Base-by-base conservation (phyloP, 2,888 invertebrate species). In the Odontocolon sp. region DNA sequence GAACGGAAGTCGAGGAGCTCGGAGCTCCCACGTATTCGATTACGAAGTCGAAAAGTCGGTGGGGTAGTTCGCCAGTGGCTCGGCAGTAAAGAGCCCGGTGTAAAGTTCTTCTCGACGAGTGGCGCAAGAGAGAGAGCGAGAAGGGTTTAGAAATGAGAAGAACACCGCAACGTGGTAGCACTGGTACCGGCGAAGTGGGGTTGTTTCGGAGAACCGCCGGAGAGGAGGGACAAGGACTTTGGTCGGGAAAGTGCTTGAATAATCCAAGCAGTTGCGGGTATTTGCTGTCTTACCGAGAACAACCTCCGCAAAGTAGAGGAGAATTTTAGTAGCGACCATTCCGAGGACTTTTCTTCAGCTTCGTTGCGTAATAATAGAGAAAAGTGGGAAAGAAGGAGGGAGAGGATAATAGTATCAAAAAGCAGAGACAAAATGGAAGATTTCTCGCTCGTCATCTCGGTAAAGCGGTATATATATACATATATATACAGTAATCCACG, bases 201-300 rank as follows among this genome's bases (percentile, higher is more conserved):
- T 56, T 56, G 40, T 28, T 67, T 33, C 14, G 11, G 31, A 11
- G 33, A 59, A 28, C 42, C 2, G 14, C 1, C 21, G 45, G 50
- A 52, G 33, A 9, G 33, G 16, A 26, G 33, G n/a, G 9, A 14
- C 3, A 56, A 21, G 45, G 14, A 28, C 50, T 69, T 59, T 59
- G 28, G 59, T 40, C 36, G 38, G n/a, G 56, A 73, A 76, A 76
- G 78, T 79, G 71, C 71, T 72, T 78, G 75, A 79, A 76, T 79
- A 79, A 79, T 70, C 76, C 69, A 73, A 73, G 69, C 54, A 64
- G 71, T 79, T 74, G 70, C 71, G 54, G 70, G 54, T 70, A 69
- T 64, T 75, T 64, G 36, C 50, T 50, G 50, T 75, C 66, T 69
- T 47, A 47, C n/a, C 40, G 54, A 56, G 67, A 18, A 42, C 14